Evolutionary conservation across 2,888 invertebrate species (phyloP).

Genomic region (Caenorhabditis angaria): DNA sequence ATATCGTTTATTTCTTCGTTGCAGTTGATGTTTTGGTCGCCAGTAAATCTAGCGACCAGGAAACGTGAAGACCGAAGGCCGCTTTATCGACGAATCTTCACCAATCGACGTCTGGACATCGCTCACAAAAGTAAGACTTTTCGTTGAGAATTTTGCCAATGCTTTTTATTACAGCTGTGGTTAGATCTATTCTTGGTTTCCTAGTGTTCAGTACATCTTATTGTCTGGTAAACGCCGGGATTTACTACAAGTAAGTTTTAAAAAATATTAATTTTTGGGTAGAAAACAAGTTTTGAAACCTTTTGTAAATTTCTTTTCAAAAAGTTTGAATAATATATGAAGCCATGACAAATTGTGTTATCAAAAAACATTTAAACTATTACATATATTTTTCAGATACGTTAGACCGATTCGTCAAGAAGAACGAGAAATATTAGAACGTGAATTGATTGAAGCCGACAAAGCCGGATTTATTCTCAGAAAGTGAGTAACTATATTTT

Average conservation of each 20-base stretch:
- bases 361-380: too few species aligned
- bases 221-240: conserved; percentile 62
- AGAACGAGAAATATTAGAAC: conserved; percentile 63
- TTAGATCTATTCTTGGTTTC: conserved; percentile 64
- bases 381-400: conserved; percentile 37
- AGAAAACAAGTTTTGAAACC: too few species aligned
- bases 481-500: conserved; percentile 18
- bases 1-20: conserved; percentile 12
- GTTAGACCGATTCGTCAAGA: conserved; percentile 65
- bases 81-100: conserved; percentile 69
- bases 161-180: conserved; percentile 49
- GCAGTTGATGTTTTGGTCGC: conserved; percentile 54
- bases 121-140: conserved; percentile 61
- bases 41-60: conserved; percentile 42
- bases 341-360: too few species aligned
- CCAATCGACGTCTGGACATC: conserved; percentile 68
- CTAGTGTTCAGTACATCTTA: conserved; percentile 65
- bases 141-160: neutral
- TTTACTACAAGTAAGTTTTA: conserved; percentile 60
- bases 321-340: too few species aligned
- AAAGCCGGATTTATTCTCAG: conserved; percentile 64
- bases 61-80: conserved; percentile 64
- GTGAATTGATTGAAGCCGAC: conserved; percentile 69
- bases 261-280: too few species aligned
- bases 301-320: too few species aligned